phyloP scores from a whole-genome alignment of 2,113 vertebrate species.

The Microcebus lehilahytsara region DNA sequence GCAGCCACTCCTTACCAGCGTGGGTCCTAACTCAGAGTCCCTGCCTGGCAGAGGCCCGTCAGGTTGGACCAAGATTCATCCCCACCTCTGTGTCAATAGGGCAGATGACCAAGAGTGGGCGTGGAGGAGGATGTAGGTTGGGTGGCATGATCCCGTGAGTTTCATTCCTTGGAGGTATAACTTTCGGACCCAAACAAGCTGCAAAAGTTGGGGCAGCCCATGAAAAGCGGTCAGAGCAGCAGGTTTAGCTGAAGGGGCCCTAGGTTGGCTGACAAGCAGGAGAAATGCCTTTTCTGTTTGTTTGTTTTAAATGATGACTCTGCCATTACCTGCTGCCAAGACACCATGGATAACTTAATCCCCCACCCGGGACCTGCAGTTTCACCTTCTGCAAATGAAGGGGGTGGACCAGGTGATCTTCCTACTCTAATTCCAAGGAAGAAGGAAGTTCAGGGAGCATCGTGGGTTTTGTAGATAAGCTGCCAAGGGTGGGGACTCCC shows the following conservation, averaged over 20 bases:
- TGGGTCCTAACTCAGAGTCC: background rate
- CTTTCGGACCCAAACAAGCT: background rate
- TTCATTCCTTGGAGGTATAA: background rate
- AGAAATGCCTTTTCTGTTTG: background rate
- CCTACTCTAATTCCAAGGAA: background rate
- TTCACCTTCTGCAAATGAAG: background rate
- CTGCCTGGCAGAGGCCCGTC: background rate
- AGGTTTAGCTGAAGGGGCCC: background rate
- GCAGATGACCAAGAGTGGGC: background rate
- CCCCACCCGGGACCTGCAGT: background rate
- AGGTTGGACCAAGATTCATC: background rate
- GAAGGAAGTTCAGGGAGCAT: background rate
- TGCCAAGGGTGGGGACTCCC: background rate
- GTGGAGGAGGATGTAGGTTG: background rate
- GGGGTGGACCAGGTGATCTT: background rate
- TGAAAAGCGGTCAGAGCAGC: background rate
- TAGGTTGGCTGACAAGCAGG: background rate
- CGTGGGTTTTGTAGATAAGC: background rate
- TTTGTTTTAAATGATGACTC: background rate
- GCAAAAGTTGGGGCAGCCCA: background rate
- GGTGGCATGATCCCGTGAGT: background rate
- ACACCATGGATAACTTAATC: background rate
- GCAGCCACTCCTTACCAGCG: background rate
- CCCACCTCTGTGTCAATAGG: background rate
- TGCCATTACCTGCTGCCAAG: background rate